Conservation (phyloP, 2,797 vertebrate species). For the Ambastaia sidthimunki region DNA sequence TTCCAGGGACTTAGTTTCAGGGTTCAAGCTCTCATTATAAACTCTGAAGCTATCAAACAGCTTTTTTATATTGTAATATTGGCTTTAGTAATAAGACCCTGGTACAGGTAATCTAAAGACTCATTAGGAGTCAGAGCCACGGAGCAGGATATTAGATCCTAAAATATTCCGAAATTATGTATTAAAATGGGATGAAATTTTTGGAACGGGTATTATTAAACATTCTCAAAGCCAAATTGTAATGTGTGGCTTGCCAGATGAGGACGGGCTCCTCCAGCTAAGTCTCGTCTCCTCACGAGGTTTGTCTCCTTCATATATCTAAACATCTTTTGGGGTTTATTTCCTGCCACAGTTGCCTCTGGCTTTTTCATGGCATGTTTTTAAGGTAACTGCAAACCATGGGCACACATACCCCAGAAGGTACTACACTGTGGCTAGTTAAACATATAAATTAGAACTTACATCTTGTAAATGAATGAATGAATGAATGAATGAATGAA, state of each 20-base stretch:
- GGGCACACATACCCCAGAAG: background rate
- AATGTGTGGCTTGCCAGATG: background rate
- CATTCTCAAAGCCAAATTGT: background rate
- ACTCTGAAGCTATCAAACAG: background rate
- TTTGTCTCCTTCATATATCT: background rate
- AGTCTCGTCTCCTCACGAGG: background rate
- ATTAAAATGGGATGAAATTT: background rate
- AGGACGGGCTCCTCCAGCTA: background rate
- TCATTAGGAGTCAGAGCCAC: no score
- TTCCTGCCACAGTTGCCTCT: background rate
- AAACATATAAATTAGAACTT: background rate
- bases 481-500: no score
- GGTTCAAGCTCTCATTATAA: slow-evolving; percentile 12
- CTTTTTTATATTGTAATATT: slow-evolving; percentile 15
- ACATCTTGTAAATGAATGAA: no score
- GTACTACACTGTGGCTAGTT: background rate
- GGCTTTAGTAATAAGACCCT: background rate
- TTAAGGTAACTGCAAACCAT: background rate
- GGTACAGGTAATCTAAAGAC: background rate
- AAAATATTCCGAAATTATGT: background rate
- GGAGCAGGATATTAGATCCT: no score
- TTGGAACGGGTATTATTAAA: background rate
- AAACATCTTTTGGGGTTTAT: background rate
- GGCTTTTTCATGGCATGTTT: background rate
- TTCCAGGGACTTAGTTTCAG: background rate